phyloP scores from a whole-genome alignment of 1,140 invertebrate species.

The Delia radicum region DNA sequence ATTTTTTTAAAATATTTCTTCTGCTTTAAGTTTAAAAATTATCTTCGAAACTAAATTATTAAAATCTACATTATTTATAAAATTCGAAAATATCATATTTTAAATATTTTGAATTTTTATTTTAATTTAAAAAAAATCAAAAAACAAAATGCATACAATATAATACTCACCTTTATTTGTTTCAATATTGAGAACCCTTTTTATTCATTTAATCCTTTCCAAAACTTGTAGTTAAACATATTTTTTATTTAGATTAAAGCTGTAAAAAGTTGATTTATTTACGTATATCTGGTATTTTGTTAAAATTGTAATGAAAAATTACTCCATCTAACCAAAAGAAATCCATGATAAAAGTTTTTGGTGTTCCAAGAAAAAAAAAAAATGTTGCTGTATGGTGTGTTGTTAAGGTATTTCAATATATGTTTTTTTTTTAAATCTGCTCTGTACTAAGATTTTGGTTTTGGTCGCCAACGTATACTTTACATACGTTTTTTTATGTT shows the following conservation, averaged over 20 bases:
- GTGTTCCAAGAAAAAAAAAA: no score
- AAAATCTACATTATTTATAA: no score
- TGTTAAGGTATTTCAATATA: background rate
- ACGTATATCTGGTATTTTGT: conserved; percentile 34
- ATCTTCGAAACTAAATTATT: no score
- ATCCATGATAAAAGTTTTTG: no score
- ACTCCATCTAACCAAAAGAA: no score
- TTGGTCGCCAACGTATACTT: background rate
- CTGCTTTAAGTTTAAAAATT: no score
- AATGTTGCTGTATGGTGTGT: background rate
- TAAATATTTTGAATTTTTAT: no score
- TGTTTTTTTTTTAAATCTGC: background rate
- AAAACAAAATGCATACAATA: background rate
- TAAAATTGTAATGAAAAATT: background rate
- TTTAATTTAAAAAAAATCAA: no score
- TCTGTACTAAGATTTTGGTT: conserved; percentile 18
- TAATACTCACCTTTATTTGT: conserved; percentile 4
- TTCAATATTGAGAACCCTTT: background rate
- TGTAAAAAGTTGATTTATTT: conserved; percentile 34
- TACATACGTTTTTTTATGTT: background rate
- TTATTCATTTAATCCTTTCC: background rate
- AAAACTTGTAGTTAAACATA: background rate
- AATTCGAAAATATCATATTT: no score
- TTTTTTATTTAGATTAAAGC: background rate
- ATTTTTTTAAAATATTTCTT: no score